Percentiles rank a stretch among this genome's conserved stretches.
phyloP scores from a whole-genome alignment of 2,888 invertebrate genomes.

The Agonum fuliginosum region DNA sequence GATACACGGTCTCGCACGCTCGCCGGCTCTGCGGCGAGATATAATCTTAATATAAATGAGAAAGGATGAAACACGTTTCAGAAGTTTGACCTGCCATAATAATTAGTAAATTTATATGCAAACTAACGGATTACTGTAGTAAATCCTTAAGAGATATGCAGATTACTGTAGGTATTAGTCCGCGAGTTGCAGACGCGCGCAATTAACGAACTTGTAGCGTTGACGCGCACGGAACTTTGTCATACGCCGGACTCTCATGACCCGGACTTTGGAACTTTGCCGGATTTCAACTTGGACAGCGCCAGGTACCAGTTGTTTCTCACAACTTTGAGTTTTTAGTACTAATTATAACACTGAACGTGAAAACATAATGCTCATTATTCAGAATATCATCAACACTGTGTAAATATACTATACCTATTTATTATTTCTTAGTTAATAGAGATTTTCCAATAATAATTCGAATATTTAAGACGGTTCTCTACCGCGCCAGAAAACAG shows the following conservation, averaged over 20 bases:
- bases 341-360: too few relatives aligned
- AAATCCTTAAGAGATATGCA: slow-evolving; percentile 57
- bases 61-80: slow-evolving; percentile 48
- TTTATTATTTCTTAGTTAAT: too few relatives aligned
- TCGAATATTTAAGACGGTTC: too few relatives aligned
- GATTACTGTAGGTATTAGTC: slow-evolving; percentile 52
- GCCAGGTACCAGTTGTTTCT: neutral
- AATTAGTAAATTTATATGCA: slow-evolving; percentile 58
- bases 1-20: neutral
- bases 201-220: slow-evolving; percentile 41
- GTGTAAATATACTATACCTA: too few relatives aligned
- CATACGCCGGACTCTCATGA: neutral
- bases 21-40: slow-evolving; percentile 2
- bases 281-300: slow-evolving; percentile 1
- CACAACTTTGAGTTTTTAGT: too few relatives aligned
- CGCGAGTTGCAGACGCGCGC: slow-evolving; percentile 7
- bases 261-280: slow-evolving; percentile 14
- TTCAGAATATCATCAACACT: too few relatives aligned
- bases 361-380: too few relatives aligned
- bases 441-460: too few relatives aligned
- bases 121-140: slow-evolving; percentile 56
- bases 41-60: slow-evolving; percentile 57
- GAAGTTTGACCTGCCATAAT: slow-evolving; percentile 56
- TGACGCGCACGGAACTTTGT: slow-evolving; percentile 29
- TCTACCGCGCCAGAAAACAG: too few relatives aligned